These are phyloP conservation scores for Rhipidura dahli DNA, from an alignment of 2,113 vertebrate species.

Conservation along the genomic window DNA sequence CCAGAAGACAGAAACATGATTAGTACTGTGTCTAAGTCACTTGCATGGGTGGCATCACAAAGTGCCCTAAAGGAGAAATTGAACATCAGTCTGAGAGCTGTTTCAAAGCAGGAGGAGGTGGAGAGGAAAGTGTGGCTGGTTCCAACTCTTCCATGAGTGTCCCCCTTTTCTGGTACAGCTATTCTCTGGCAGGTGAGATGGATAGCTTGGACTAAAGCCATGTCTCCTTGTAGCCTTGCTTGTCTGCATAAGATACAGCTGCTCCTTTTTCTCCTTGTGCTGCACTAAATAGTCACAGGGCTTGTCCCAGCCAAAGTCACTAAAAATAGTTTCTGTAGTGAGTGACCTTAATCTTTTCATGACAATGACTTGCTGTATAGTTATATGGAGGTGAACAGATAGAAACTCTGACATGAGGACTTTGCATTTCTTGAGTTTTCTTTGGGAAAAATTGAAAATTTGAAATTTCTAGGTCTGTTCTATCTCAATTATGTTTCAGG, in stretches of 20 bases:
- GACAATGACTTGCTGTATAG: not conserved
- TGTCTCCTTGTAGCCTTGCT: not conserved
- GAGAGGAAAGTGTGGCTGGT: fast-evolving
- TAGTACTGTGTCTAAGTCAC: not conserved
- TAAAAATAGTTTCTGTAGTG: not conserved
- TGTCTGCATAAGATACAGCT: not conserved
- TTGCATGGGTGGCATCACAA: not conserved
- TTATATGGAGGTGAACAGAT: not conserved
- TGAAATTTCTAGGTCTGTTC: not conserved
- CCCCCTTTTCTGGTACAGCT: not conserved
- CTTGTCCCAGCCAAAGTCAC: not conserved
- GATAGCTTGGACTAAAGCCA: not conserved
- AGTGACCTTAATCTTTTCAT: not conserved
- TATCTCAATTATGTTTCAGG: not conserved
- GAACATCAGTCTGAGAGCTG: not conserved
- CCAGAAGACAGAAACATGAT: not conserved
- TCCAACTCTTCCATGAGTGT: not conserved
- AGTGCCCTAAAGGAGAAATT: not conserved
- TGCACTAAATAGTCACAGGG: fast-evolving
- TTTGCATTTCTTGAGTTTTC: not conserved
- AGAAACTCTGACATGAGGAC: not conserved
- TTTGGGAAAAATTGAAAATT: not conserved
- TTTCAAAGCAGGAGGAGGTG: not conserved
- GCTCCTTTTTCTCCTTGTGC: not conserved
- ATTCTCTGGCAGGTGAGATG: not conserved